Evolutionary conservation across 2,113 vertebrate species (phyloP).

Genomic region (Penelope pileata): DNA sequence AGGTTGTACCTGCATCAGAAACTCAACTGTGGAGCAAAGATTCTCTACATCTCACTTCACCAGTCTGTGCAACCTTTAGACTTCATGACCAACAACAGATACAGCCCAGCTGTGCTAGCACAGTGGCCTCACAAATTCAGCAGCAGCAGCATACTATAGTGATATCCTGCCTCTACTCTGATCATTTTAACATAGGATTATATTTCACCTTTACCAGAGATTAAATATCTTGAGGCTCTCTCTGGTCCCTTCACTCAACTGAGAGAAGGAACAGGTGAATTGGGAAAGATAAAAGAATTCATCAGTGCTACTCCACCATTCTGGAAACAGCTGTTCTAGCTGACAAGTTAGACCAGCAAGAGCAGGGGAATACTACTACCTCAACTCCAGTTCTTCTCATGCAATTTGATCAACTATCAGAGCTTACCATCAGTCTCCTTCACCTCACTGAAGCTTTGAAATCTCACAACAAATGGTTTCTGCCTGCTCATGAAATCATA

Average conservation of each 20-base stretch:
- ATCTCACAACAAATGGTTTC: background rate
- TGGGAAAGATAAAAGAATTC: background rate
- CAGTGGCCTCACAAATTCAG: too few relatives aligned
- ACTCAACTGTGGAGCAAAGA: too few relatives aligned
- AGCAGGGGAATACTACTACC: background rate
- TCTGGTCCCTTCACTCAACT: background rate
- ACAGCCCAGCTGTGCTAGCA: background rate
- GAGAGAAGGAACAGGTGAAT: background rate
- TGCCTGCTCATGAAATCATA: background rate
- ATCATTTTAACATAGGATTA: background rate
- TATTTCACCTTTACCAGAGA: background rate
- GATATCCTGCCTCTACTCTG: background rate
- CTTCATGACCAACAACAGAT: background rate
- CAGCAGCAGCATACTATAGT: rapidly evolving
- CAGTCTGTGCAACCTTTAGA: background rate
- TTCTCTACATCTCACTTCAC: background rate
- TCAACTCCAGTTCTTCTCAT: background rate
- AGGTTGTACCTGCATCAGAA: background rate
- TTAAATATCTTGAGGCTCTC: background rate
- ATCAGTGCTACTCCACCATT: background rate
- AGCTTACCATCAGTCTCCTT: background rate
- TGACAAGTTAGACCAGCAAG: background rate
- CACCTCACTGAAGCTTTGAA: background rate
- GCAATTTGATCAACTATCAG: background rate
- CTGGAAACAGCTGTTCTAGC: background rate